Base-by-base conservation (phyloP, 2,888 invertebrate species). In the Phengaris alcon region DNA sequence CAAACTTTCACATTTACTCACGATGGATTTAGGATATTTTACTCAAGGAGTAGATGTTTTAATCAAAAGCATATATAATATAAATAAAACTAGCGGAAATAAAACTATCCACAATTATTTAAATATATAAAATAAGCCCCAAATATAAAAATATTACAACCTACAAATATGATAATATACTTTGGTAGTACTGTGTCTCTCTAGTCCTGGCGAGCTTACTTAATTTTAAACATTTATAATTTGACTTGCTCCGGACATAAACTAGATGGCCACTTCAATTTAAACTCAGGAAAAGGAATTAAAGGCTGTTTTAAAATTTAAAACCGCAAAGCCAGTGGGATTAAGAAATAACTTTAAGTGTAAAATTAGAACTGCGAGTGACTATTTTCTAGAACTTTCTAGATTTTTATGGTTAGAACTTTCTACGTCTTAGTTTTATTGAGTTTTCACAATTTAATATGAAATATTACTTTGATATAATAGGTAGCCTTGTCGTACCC, bases 281-380 rank as follows among this genome's bases (percentile, higher is more conserved):
- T 72, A 72, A 54, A 72, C 51, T 72, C 72, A 35, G 54, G 72
- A 75, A 69, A 70, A 48, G 46, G 69, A 75, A 75, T 75, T 75
- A 75, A 75, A 75, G 57, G 70, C 75, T 75, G 46, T 69, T 57
- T 55, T 48, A 75, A 75, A 70, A 70, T 70, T 75, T 70, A 70
- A 70, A 75, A 75, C 69, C 54, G 72, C 72, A 70, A 57, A 75
- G 70, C 69, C 69, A 75, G 75, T n/a, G 69, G 69, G 69, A 75
- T 72, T 72, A 72, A 52, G 72, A 54, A 72, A 72, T 72, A 75
- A 75, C 55, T 75, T 70, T 55, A 57, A 69, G 75, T 75, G 75
- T 75, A 75, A 75, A 75, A 75, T 75, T 75, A 75, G 46, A 75
- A 75, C 55, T 70, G n/a, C 55, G 48, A 69, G 57, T 70, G 69